Conservation (phyloP, 2,797 vertebrate genomes). For the Yasuhikotakia modesta region DNA sequence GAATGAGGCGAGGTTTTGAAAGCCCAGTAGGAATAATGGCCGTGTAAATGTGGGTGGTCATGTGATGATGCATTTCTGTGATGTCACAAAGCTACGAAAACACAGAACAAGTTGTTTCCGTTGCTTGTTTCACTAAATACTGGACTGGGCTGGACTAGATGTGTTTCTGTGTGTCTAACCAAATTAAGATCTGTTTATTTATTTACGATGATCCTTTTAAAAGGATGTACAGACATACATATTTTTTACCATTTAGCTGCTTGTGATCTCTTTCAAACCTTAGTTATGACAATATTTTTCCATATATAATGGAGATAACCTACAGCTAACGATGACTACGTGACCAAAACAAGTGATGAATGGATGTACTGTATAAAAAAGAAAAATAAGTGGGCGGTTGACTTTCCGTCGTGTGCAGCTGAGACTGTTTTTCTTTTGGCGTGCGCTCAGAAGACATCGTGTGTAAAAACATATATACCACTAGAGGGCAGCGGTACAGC, state of each 20-base stretch:
- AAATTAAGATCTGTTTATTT: too few relatives aligned
- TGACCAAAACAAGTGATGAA: neutral
- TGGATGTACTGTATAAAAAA: conserved; percentile 8
- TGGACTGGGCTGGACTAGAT: too few relatives aligned
- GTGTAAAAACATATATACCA: neutral
- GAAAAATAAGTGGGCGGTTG: neutral
- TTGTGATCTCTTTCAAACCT: neutral
- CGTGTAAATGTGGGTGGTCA: too few relatives aligned
- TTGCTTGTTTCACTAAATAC: too few relatives aligned
- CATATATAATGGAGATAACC: neutral
- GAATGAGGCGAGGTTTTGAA: too few relatives aligned
- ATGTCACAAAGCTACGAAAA: too few relatives aligned
- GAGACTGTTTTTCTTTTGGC: neutral
- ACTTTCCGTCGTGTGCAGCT: neutral
- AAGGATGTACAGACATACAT: neutral
- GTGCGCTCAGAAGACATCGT: neutral
- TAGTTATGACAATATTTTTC: conserved; percentile 7
- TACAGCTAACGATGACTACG: neutral
- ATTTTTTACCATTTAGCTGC: neutral
- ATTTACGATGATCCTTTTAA: neutral
- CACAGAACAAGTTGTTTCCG: too few relatives aligned
- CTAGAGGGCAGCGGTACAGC: conserved; percentile 45
- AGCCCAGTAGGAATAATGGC: too few relatives aligned
- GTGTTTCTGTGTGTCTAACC: too few relatives aligned
- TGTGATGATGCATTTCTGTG: too few relatives aligned